Evolutionary conservation across 2,113 vertebrate species (phyloP).

Genomic region (Antechinus flavipes): DNA sequence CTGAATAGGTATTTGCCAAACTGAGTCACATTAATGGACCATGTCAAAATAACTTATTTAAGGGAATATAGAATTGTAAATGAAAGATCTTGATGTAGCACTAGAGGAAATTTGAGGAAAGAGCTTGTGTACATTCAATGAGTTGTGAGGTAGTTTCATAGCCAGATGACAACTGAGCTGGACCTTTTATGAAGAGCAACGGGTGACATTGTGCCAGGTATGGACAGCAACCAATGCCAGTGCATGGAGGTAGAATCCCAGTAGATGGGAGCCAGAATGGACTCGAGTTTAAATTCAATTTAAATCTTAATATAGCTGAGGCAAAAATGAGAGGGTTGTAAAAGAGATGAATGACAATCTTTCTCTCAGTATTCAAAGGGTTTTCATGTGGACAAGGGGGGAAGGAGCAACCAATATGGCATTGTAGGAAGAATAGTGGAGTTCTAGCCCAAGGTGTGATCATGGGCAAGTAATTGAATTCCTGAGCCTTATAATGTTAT

Average conservation of each 20-base stretch:
- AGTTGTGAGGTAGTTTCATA: background rate
- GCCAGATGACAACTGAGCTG: background rate
- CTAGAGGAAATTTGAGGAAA: background rate
- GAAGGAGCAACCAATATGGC: background rate
- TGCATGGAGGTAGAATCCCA: background rate
- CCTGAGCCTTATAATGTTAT: background rate
- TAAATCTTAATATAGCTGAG: background rate
- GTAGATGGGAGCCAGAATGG: background rate
- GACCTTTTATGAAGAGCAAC: background rate
- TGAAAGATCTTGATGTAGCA: background rate
- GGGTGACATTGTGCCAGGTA: background rate
- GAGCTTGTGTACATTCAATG: background rate
- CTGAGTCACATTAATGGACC: background rate
- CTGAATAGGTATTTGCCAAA: background rate
- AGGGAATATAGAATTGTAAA: background rate
- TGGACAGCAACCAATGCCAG: background rate
- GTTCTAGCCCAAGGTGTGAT: background rate
- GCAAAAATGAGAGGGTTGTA: background rate
- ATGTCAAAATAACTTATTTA: background rate
- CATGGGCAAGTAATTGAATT: background rate
- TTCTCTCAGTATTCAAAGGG: background rate
- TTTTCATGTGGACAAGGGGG: background rate
- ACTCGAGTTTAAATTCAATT: background rate
- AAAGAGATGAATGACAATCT: background rate
- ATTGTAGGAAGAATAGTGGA: background rate